Percentiles rank a stretch among this genome's conserved stretches.
phyloP scores from a whole-genome alignment of 2,113 vertebrate species.

The Cheilinus undulatus region DNA sequence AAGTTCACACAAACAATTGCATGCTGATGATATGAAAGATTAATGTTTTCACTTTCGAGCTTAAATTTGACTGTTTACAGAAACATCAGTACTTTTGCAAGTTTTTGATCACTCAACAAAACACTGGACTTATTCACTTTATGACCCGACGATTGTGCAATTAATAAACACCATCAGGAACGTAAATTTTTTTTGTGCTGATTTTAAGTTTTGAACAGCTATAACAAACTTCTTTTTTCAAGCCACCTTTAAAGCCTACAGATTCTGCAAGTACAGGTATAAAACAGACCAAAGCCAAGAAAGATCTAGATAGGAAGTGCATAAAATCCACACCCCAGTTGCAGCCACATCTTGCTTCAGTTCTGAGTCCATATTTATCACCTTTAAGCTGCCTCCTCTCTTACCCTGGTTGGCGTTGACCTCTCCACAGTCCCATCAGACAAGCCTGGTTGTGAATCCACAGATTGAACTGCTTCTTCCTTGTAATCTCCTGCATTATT shows the following conservation, averaged over 20 bases:
- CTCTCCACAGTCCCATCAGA: slow-evolving; percentile 59
- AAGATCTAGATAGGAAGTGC: not conserved
- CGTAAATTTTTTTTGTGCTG: not conserved
- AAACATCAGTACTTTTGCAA: too few species aligned
- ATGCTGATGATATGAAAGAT: not conserved
- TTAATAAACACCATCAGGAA: not conserved
- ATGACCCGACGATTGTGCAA: too few species aligned
- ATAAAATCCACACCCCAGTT: not conserved
- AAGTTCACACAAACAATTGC: not conserved
- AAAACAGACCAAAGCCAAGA: not conserved
- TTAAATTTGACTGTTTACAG: too few species aligned
- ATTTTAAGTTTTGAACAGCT: too few species aligned
- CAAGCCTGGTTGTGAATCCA: slow-evolving; percentile 45
- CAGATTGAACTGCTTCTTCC: slow-evolving; percentile 56
- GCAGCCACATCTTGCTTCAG: not conserved
- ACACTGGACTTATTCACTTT: not conserved
- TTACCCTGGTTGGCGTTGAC: slow-evolving; percentile 79
- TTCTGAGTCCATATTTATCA: not conserved
- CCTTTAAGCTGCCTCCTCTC: not conserved
- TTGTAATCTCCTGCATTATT: slow-evolving; percentile 62
- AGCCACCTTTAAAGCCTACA: not conserved
- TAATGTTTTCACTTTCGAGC: not conserved
- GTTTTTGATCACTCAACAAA: too few species aligned
- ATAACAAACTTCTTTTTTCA: not conserved
- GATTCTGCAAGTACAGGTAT: not conserved